Base-by-base conservation (phyloP, 53 echinoderm and acorn worm genomes). In the Stichopus horrens region DNA sequence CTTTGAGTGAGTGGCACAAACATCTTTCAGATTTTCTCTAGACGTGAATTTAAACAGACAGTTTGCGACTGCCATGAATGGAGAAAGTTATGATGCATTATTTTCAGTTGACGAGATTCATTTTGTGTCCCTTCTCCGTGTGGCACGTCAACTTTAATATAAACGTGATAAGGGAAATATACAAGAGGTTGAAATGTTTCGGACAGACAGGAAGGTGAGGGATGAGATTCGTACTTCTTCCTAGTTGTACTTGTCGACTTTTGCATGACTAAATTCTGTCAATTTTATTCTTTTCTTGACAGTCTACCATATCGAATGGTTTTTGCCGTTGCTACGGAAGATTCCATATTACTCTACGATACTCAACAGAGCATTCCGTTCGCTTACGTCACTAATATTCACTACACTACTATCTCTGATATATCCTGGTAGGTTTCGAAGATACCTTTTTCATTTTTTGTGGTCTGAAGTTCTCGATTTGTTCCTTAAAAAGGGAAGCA, bases 321-420 rank as follows among this genome's bases (percentile, higher is more conserved):
- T 14, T 97, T 97, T 89, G 95, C 97, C 55, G 97, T 97, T 8
- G 92, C 94, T 23, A 94, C 97, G 1, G 97, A 97, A 77, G 97
- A 97, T 66, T 91, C 95, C 18, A 65, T 97, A 5, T 71, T 97
- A 55, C 73, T 97, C 77, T 97, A 97, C 19, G 97, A 97, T 86
- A 94, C 97, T 4, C 95, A 97, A 85, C 97, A 97, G 73, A 95
- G 77, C 76, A 95, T 94, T 54, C 97, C 97, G 52, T 94, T 97
- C 92, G 97, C 87, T 52, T 86, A 93, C 79, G 90, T 97, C 74
- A 92, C 95, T 23, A 97, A 97, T 75, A 92, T 97, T 23, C 97
- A 97, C 66, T 97, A 97, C 76, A 93, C 92, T 55, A 95, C 95
- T 53, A 92, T 97, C 66, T 95, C 92, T 86, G 97, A 97, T 88